Base-by-base conservation (phyloP, 2,113 vertebrate species). In the Pelecanus crispus region DNA sequence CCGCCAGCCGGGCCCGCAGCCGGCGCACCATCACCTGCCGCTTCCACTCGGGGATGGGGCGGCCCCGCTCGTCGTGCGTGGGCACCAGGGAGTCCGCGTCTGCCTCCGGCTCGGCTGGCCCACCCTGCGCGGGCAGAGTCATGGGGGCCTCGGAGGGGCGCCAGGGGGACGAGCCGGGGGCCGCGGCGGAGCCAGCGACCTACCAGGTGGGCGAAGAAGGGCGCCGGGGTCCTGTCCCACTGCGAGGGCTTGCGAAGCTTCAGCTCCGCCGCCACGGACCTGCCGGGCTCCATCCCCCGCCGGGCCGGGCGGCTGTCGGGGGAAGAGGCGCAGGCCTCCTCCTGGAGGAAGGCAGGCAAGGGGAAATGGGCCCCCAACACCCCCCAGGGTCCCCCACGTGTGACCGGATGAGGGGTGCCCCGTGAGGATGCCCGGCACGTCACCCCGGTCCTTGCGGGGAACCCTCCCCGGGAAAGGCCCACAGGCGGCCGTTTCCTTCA, bases 21-120 rank as follows among this genome's bases (percentile, higher is more conserved):
- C 99, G 98, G 25, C 98, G 98, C 86, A 99, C 99, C 99, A 99
- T 99, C 94, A 99, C 99, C 68, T 99, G 99, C 73, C 99, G 98
- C 97, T 99, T 99, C 99, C 99, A 99, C 97, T 99, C 99, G 1
- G 99, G 99, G 53, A 99, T 99, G 50, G 98, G 98, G 31, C 68
- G 97, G 58, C 99, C 99, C 32, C 78, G 96, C 94, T 99, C 99
- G 12, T 99, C 99, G 42, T 98, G 97, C 6, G 98, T 99, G 97
- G 99, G 99, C 77, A 99, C 99, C 96, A 99, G 96, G 45, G 98
- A 98, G 62, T 99, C 99, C 3, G 98, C 98, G 74, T 99, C 95
- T 6, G 24, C 13, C 55, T 92, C 99, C 4, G 31, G 62, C 34
- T 47, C 44, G 1, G 38, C 26, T 1, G 26, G 93, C 6, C 36